Conservation (phyloP, 2,113 vertebrate species). For the Oplegnathus fasciatus region DNA sequence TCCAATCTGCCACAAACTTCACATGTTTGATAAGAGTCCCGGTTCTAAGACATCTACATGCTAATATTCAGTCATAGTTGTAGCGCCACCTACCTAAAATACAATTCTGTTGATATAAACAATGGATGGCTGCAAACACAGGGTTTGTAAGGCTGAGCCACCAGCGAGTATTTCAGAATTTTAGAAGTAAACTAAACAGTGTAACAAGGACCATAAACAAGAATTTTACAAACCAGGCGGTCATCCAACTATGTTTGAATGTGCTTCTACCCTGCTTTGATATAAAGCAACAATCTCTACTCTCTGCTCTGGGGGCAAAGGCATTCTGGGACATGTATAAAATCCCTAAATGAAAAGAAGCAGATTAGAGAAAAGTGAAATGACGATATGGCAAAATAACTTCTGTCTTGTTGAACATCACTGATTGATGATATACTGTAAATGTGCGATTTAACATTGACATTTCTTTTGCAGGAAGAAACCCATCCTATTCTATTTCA, state of each 20-base stretch:
- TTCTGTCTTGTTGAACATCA: neutral
- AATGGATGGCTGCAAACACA: too few species aligned
- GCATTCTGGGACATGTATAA: neutral
- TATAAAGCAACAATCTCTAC: neutral
- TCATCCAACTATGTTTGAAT: too few species aligned
- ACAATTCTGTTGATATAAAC: too few species aligned
- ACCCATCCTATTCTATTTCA: constrained; percentile 93
- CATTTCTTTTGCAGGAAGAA: constrained; percentile 85
- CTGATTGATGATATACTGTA: neutral
- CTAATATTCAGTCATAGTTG: too few species aligned
- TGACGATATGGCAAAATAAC: neutral
- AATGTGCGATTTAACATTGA: neutral
- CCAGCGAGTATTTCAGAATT: neutral
- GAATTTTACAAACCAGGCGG: too few species aligned
- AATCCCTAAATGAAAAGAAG: neutral
- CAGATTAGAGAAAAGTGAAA: neutral
- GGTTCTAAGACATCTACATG: too few species aligned
- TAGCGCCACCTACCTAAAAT: too few species aligned
- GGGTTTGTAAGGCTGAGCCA: neutral
- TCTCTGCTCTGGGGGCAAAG: neutral
- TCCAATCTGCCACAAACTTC: too few species aligned
- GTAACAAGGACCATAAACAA: too few species aligned
- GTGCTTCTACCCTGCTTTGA: neutral
- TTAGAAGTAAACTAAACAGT: neutral
- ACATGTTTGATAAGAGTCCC: too few species aligned